phyloP scores from a whole-genome alignment of 1,140 invertebrate species.

The Apolygus lucorum region DNA sequence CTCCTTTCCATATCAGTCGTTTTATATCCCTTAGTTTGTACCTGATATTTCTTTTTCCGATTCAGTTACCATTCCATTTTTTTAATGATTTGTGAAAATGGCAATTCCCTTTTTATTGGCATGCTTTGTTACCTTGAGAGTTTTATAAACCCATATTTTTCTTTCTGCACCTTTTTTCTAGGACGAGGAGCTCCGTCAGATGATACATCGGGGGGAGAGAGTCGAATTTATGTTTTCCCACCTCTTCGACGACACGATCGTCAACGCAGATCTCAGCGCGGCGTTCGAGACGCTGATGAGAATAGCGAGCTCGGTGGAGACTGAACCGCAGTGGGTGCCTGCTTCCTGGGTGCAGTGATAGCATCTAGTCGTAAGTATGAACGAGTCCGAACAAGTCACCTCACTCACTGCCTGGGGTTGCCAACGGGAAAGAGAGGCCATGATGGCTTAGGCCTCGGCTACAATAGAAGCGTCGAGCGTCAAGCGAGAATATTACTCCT shows the following conservation, averaged over 20 bases:
- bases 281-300: slow-evolving; percentile 80
- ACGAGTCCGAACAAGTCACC: too few species aligned
- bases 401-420: too few species aligned
- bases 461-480: too few species aligned
- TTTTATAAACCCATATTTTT: slow-evolving; percentile 1
- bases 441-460: too few species aligned
- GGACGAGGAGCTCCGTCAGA: slow-evolving; percentile 90
- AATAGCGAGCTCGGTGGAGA: slow-evolving; percentile 76
- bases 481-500: too few species aligned
- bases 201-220: slow-evolving; percentile 73
- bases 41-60: not conserved
- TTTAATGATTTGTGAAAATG: not conserved
- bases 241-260: slow-evolving; percentile 86
- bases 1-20: not conserved
- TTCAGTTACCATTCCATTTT: not conserved
- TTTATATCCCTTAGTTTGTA: slow-evolving; percentile 20
- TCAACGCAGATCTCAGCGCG: slow-evolving; percentile 79
- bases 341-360: slow-evolving; percentile 79
- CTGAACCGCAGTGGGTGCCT: slow-evolving; percentile 93
- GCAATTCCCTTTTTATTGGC: slow-evolving; percentile 14
- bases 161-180: slow-evolving; percentile 40
- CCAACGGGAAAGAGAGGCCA: too few species aligned
- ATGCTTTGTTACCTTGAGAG: slow-evolving; percentile 6
- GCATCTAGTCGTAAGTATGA: slow-evolving; percentile 14
- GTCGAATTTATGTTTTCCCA: slow-evolving; percentile 93